phyloP scores from a whole-genome alignment of 1,140 invertebrate species.

The Anadara kagoshimensis region DNA sequence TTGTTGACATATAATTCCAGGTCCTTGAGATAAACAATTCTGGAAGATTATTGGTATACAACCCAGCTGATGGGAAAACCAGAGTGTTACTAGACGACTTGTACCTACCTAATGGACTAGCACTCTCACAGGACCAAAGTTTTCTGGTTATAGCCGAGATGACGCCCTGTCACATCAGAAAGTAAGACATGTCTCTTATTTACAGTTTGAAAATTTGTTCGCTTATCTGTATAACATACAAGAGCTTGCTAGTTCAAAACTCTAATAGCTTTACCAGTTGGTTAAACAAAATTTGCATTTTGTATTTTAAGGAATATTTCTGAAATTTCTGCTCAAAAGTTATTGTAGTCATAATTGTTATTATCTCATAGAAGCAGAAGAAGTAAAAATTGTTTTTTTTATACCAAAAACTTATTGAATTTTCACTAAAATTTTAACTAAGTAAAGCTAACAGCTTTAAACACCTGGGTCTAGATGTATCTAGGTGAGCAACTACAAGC shows the following conservation, averaged over 20 bases:
- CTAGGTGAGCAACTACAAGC: no score
- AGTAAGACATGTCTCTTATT: constrained; percentile 64
- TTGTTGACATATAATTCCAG: constrained; percentile 23
- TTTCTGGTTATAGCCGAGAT: constrained; percentile 85
- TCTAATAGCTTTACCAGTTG: no score
- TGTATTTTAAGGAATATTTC: no score
- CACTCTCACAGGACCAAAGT: constrained; percentile 83
- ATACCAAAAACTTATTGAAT: no score
- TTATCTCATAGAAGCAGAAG: no score
- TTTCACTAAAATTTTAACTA: no score
- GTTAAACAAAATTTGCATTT: no score
- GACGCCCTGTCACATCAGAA: constrained; percentile 72
- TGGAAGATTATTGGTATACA: constrained; percentile 79
- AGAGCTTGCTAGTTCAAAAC: neutral
- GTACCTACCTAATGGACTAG: constrained; percentile 88
- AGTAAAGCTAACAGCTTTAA: no score
- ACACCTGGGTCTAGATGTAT: no score
- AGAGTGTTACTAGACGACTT: constrained; percentile 82
- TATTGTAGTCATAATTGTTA: no score
- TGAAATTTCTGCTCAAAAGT: no score
- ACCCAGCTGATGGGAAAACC: constrained; percentile 79
- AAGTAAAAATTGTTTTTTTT: no score
- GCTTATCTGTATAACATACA: neutral
- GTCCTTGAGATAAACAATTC: constrained; percentile 73
- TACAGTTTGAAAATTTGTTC: neutral